phyloP scores from a whole-genome alignment of 2,113 vertebrate species.

The Perca schrenkii region DNA sequence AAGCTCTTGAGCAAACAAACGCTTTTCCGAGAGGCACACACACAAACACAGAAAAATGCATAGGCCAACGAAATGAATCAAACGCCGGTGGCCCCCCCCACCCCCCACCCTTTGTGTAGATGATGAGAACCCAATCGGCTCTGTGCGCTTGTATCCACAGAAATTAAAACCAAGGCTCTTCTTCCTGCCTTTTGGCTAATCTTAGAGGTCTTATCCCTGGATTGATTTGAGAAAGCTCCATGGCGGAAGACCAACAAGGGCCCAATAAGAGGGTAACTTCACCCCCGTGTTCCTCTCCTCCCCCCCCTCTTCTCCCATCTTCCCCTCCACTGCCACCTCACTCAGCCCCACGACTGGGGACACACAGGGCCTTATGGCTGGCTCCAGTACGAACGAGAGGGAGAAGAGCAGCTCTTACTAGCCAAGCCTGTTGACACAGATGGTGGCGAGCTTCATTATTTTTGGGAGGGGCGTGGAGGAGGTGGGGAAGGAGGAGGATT shows the following conservation, averaged over 20 bases:
- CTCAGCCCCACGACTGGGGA: conserved; percentile 32
- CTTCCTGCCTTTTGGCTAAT: conserved; percentile 72
- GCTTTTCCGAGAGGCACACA: conserved; percentile 69
- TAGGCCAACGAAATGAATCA: conserved; percentile 63
- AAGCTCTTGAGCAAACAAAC: conserved; percentile 84
- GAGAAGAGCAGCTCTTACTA: conserved; percentile 47
- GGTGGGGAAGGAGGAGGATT: conserved; percentile 65
- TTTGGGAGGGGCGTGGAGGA: conserved; percentile 79
- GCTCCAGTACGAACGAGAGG: conserved; percentile 35
- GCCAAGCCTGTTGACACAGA: conserved; percentile 84
- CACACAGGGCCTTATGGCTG: conserved; percentile 34
- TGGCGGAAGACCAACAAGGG: conserved; percentile 59
- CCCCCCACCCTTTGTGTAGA: conserved; percentile 34
- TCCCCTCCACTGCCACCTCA: conserved; percentile 36
- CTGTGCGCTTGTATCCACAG: conserved; percentile 57
- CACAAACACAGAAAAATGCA: conserved; percentile 73
- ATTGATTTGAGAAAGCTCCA: conserved; percentile 66
- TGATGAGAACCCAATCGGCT: conserved; percentile 62
- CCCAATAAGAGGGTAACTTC: conserved; percentile 65
- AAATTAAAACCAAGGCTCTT: conserved; percentile 73
- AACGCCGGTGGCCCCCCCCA: conserved; percentile 12
- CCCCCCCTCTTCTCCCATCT: conserved; percentile 9
- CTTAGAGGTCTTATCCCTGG: conserved; percentile 70
- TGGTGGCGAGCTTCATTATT: conserved; percentile 83
- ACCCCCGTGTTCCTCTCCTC: conserved; percentile 42